Conservation (phyloP, 1,140 invertebrate species). For the Zaprionus kolodkinae region DNA sequence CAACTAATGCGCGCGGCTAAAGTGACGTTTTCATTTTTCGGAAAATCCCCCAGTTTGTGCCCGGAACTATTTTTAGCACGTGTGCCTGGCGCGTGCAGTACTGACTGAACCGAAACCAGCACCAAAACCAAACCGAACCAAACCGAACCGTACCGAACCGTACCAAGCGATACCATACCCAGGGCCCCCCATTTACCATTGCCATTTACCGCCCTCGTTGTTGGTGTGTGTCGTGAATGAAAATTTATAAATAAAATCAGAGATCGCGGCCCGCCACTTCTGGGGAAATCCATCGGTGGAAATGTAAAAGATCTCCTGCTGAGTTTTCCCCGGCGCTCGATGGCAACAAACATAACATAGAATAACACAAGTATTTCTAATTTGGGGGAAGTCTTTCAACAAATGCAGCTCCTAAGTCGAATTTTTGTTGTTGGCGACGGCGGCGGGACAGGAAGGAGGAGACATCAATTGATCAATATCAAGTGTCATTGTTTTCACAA, state of each 20-base stretch:
- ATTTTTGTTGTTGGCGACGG: not conserved
- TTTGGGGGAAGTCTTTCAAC: slow-evolving; percentile 26
- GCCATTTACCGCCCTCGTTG: slow-evolving; percentile 47
- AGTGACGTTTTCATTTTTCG: slow-evolving; percentile 62
- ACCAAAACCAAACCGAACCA: slow-evolving; percentile 13
- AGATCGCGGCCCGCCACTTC: slow-evolving; percentile 34
- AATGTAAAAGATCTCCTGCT: slow-evolving; percentile 58
- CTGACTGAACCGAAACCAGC: slow-evolving; percentile 25
- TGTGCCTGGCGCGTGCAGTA: slow-evolving; percentile 37
- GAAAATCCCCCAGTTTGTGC: slow-evolving; percentile 50
- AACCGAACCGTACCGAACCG: not conserved
- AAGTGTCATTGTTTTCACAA: not conserved
- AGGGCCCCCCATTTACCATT: slow-evolving; percentile 22
- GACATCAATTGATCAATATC: not conserved
- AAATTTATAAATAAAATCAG: slow-evolving; percentile 52
- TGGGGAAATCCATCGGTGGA: slow-evolving; percentile 58
- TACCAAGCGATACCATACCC: too few species aligned
- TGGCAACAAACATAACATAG: not conserved
- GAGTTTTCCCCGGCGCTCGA: slow-evolving; percentile 44
- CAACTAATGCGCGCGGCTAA: slow-evolving; percentile 46
- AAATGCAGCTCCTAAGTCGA: not conserved
- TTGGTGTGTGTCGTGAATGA: slow-evolving; percentile 45
- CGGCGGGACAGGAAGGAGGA: not conserved
- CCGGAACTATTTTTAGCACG: slow-evolving; percentile 43
- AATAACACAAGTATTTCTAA: slow-evolving; percentile 4